Evolutionary conservation across 2,797 vertebrate genomes (phyloP), one percentile per base, ranked within the genome.

Genomic region (Chloroceryle inda): DNA sequence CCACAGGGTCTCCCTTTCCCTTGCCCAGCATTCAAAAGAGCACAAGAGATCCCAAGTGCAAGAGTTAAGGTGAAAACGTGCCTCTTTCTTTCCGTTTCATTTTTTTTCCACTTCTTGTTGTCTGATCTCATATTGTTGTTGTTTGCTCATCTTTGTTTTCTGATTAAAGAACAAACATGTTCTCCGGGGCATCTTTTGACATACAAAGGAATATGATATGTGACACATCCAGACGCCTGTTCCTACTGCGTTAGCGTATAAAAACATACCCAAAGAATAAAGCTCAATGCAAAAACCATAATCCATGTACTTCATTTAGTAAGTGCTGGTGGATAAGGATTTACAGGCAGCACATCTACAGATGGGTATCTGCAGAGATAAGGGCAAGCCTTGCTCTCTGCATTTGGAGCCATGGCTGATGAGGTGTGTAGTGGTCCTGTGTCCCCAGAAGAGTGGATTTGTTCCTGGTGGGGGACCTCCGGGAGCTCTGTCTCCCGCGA

Each of bases 211-310:
- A 37, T 37, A 2, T 3, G 23, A 37, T 37, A 2, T 3, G 23
- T 47, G 79, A 33, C 22, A 6, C 0, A 1, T 35, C 40, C 53
- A 52, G 47, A 26, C 22, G 5, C 59, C 19, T 8, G 0, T 33
- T 69, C 88, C 67, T 37, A 3, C 49, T 8, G 16, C 63, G 84
- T 49, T 23, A 19, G 15, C 3, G 10, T 42, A 14, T 37, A 22
- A 40, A 62, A 67, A 18, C 37, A 2, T 27, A 24, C 61, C 16
- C 22, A 2, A 47, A 19, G 21, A 5, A 13, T 11, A 61, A 49
- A 50, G 16, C 62, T 75, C 16, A 0, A 5, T 2, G 4, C 10
- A 9, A 1, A 9, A 77, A 20, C 10, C 10, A 0, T 20, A 21
- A 61, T 33, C 33, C 31, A 1, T 0, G n/a, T 8, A 5, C 71